Evolutionary conservation across 2,888 invertebrate species (phyloP).

Genomic region (Chymomyza amoena): DNA sequence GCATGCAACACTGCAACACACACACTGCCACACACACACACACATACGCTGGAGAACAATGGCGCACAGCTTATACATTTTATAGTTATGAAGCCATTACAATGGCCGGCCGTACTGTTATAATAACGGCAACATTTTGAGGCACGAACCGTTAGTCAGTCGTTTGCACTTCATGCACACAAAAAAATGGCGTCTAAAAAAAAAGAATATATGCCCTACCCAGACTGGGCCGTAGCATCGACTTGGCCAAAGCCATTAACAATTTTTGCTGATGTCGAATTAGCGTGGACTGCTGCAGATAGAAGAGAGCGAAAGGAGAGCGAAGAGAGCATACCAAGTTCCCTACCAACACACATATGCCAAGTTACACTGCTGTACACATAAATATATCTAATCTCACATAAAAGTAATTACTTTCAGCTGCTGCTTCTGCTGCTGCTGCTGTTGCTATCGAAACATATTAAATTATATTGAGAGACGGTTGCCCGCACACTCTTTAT

Average conservation of each 20-base stretch:
- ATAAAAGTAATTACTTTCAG: slow-evolving; percentile 71
- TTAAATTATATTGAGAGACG: slow-evolving; percentile 70
- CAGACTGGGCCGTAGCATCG: not conserved
- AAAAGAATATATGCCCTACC: not conserved
- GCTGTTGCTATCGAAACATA: slow-evolving; percentile 65
- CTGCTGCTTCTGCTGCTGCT: slow-evolving; percentile 38
- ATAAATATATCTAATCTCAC: slow-evolving; percentile 71
- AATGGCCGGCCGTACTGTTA: not conserved
- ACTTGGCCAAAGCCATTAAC: slow-evolving; percentile 46
- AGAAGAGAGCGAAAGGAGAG: too few species aligned
- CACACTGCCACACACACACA: slow-evolving; percentile 5
- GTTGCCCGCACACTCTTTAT: slow-evolving; percentile 5
- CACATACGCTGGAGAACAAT: slow-evolving; percentile 33
- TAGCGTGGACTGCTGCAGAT: slow-evolving; percentile 30
- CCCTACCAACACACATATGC: not conserved
- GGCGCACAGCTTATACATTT: slow-evolving; percentile 55
- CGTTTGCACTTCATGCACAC: not conserved
- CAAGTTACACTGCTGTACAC: slow-evolving; percentile 21
- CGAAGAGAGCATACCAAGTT: not conserved
- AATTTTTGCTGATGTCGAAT: slow-evolving; percentile 62
- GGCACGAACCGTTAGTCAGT: not conserved
- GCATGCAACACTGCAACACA: slow-evolving; percentile 29
- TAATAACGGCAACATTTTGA: not conserved
- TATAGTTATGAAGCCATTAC: slow-evolving; percentile 54
- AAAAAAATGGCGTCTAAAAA: slow-evolving; percentile 13